Base-by-base conservation (phyloP, 2,888 invertebrate genomes). In the Amphipyra tragopoginis region DNA sequence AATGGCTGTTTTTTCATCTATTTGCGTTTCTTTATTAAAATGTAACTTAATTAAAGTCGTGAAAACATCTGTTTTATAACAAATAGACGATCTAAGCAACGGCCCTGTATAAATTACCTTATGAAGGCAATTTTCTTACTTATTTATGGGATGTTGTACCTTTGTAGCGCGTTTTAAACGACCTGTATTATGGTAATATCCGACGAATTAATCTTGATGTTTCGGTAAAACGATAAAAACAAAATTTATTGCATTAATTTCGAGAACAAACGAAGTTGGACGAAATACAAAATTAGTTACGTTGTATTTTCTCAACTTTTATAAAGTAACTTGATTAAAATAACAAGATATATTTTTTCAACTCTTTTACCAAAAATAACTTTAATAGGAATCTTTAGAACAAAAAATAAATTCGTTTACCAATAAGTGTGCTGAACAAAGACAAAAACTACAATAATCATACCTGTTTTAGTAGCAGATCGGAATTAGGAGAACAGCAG, bases 401-500 rank as follows among this genome's bases (percentile, higher is more conserved):
- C 2, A 62, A 45, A 14, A 54, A 21, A 39, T 0, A 13, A 4
- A 5, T 53, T 54, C 2, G 0, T 54, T 63, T n/a, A 39, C 5
- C 5, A 44, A 34, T 10, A 29, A 29, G 6, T 29, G 15, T 21
- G 39, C n/a, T 52, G 36, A 47, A 34, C 36, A 36, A 10, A 36
- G 36, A 15, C 29, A 11, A 48, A 47, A 39, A 48, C 29, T 9
- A 13, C 15, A 8, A 21, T 7, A 15, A 47, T 70, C 75, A 93
- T 96, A 98, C 98, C 97, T 98, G 98, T 95, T 98, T 98, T 53
- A 98, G 93, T 53, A 98, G 96, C 76, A 98, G 95, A 93, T 98
- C 98, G 79, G 98, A 98, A 92, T 98, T 98, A 80, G 98, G 97
- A 90, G 98, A 98, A 84, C 98, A 96, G 93, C 98, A 98, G 36